phyloP scores from a whole-genome alignment of 1,140 invertebrate genomes.

The Phenacoccus solenopsis region DNA sequence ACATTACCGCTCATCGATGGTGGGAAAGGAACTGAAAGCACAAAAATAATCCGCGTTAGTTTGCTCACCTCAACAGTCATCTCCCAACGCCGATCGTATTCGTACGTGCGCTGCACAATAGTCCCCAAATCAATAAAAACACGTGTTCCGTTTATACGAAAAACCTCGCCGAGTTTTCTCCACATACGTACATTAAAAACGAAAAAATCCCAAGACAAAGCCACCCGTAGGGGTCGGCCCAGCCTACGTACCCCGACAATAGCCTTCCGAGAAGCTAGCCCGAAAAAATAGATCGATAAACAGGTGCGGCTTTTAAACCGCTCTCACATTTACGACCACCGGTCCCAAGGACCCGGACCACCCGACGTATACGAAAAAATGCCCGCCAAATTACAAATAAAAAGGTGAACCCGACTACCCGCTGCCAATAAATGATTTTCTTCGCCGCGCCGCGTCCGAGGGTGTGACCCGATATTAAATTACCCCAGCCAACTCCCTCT shows the following conservation, averaged over 20 bases:
- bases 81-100: too few relatives aligned
- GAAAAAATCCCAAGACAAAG: not conserved
- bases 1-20: not conserved
- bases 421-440: slow-evolving; percentile 7
- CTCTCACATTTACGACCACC: not conserved
- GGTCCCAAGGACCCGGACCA: too few relatives aligned
- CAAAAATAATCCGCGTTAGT: too few relatives aligned
- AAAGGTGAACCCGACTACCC: not conserved
- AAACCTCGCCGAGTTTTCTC: too few relatives aligned
- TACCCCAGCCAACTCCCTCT: not conserved
- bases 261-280: not conserved
- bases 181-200: too few relatives aligned
- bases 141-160: too few relatives aligned
- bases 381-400: not conserved
- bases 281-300: slow-evolving; percentile 5
- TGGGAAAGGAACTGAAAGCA: slow-evolving; percentile 7
- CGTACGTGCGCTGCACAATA: too few relatives aligned
- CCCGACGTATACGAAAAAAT: not conserved
- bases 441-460: not conserved
- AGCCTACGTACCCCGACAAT: not conserved
- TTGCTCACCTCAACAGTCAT: too few relatives aligned
- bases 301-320: not conserved
- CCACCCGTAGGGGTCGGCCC: not conserved
- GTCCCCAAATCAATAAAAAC: too few relatives aligned
- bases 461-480: not conserved